These are phyloP conservation scores for Drosophila kanapiae DNA, from an alignment of 1,140 invertebrate genomes.

Conservation along the genomic window DNA sequence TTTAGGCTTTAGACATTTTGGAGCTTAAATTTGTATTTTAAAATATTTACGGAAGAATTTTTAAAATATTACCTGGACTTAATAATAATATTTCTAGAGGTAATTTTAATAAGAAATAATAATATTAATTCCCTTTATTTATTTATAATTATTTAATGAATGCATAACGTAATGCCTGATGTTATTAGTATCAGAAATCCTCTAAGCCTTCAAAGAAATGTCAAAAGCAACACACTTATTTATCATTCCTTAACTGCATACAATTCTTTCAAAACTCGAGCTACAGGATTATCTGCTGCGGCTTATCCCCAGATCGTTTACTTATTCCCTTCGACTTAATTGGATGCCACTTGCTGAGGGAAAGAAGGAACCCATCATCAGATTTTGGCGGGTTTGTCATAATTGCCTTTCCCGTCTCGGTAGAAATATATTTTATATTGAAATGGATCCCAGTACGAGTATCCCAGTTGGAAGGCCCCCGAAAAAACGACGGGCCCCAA, in stretches of 20 bases:
- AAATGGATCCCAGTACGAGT: slow-evolving; percentile 50
- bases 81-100: too few species aligned
- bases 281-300: not conserved
- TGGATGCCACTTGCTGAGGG: slow-evolving; percentile 47
- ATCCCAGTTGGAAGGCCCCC: slow-evolving; percentile 9
- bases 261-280: not conserved
- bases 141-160: too few species aligned
- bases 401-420: slow-evolving; percentile 55
- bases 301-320: not conserved
- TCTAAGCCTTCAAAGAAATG: too few species aligned
- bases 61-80: too few species aligned
- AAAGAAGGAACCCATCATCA: slow-evolving; percentile 16
- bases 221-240: not conserved
- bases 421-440: slow-evolving; percentile 54
- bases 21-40: too few species aligned
- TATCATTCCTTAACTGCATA: not conserved
- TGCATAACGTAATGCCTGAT: too few species aligned
- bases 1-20: too few species aligned
- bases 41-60: too few species aligned
- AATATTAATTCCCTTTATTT: too few species aligned
- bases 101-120: too few species aligned
- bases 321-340: slow-evolving; percentile 52
- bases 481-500: slow-evolving; percentile 62
- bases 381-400: slow-evolving; percentile 66
- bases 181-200: too few species aligned